Evolutionary conservation across 2,113 vertebrate species (phyloP), one percentile per base, ranked within the genome.

Genomic region (Lasiurus cinereus): DNA sequence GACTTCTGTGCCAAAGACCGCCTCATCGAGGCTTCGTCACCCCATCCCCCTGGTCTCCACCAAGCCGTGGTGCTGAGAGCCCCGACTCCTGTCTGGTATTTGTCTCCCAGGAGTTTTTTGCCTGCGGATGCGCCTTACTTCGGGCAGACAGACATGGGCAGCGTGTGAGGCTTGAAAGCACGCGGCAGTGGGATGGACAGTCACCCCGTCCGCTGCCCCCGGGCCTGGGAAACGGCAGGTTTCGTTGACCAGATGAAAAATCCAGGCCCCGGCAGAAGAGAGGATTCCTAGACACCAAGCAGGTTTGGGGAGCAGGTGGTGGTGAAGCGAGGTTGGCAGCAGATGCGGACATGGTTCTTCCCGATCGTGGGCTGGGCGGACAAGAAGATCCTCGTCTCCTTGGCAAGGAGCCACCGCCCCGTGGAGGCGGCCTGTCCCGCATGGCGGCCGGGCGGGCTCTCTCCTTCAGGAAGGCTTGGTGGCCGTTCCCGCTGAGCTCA

Each of bases 1-100:
- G 88, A 91, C 46, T 12, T 79, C 14, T 62, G 84, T 94, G 96
- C 95, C 96, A 93, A 93, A 97, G 93, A 93, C 74, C 16, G 46
- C 70, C 80, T 73, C 3, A 0, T 36, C 21, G 88, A 66, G 79
- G 77, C 56, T 66, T 33, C 14, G 0, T 66, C 54, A 6, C 52
- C 48, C 36, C 27, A 11, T 79, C 73, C 86, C 76, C 73, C 86
- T 67, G 18, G 14, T 66, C 59, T 67, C 56, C 54, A 22, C 70
- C 48, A 11, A 79, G 77, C 48, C 0, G 0, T 31, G 52, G 86
- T 59, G 77, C 80, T 72, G 36, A 85, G 85, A 22, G 90, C 90
- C 29, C 77, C 0, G 1, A 12, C 33, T 66, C 46, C 88, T 82
- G 8, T 54, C 76, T 85, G 0, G 0, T 29, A 16, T 59, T 91